Evolutionary conservation across 1,140 invertebrate genomes (phyloP).

Genomic region (Apis cerana): DNA sequence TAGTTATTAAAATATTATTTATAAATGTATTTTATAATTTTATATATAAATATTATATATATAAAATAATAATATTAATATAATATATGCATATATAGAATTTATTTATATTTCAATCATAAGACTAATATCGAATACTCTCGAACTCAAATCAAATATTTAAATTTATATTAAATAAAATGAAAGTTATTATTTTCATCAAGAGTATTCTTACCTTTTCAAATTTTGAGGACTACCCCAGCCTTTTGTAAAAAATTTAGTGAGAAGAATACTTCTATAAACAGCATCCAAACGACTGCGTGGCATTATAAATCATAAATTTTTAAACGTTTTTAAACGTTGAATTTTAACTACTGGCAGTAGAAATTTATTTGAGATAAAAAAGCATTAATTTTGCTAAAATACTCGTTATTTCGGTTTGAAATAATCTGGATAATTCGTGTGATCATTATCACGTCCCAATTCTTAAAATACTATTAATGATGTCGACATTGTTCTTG

Average conservation of each 20-base stretch:
- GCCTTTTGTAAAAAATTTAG: slow-evolving; percentile 97
- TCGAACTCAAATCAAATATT: neutral
- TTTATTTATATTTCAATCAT: neutral
- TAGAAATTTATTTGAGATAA: neutral
- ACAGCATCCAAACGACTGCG: slow-evolving; percentile 92
- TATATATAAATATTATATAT: no score
- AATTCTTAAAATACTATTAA: neutral
- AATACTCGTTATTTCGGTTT: neutral
- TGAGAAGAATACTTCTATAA: slow-evolving; percentile 93
- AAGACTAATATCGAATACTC: neutral
- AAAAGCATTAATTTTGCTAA: neutral
- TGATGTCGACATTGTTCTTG: slow-evolving; percentile 16
- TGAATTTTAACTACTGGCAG: neutral
- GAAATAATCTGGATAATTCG: neutral
- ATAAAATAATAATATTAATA: no score
- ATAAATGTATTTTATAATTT: no score
- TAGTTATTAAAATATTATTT: neutral
- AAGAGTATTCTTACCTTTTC: slow-evolving; percentile 85
- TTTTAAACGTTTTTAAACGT: neutral
- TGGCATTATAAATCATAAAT: slow-evolving; percentile 81
- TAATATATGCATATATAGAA: neutral
- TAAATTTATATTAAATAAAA: neutral
- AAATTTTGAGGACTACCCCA: slow-evolving; percentile 97
- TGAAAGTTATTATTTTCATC: neutral
- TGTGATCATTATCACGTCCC: slow-evolving; percentile 1